Evolutionary conservation across 2,888 invertebrate species (phyloP).

Genomic region (Clostera curtula): DNA sequence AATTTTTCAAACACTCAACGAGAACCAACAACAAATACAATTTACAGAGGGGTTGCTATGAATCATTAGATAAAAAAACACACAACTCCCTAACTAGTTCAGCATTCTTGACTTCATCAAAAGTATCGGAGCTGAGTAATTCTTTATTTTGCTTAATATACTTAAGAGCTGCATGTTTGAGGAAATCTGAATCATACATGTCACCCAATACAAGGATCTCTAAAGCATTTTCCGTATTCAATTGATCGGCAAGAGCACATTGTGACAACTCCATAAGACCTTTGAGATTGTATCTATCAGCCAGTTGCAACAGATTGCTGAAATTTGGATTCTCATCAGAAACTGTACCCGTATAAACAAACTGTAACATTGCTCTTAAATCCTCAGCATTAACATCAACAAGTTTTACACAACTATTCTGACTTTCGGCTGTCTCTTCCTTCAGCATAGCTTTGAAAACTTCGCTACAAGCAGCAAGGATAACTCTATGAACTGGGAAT

Average conservation of each 20-base stretch:
- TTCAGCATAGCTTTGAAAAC: constrained; percentile 66
- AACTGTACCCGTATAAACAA: constrained; percentile 54
- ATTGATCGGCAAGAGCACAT: constrained; percentile 38
- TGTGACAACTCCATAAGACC: constrained; percentile 47
- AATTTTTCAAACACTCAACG: no score
- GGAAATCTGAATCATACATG: constrained; percentile 43
- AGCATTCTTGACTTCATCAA: constrained; percentile 46
- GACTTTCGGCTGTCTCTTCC: constrained; percentile 58
- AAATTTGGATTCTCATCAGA: constrained; percentile 44
- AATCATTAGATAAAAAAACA: no score
- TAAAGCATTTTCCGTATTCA: constrained; percentile 45
- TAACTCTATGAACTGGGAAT: constrained; percentile 50
- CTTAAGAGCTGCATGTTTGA: constrained; percentile 46
- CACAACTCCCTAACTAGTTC: constrained; percentile 47
- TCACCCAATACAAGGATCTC: constrained; percentile 52
- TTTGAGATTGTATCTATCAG: constrained; percentile 50
- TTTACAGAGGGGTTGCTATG: no score
- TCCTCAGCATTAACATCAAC: constrained; percentile 51
- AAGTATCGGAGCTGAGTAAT: constrained; percentile 33
- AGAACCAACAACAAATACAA: no score
- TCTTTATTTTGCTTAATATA: constrained; percentile 48
- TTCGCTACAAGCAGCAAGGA: constrained; percentile 51
- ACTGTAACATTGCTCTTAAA: constrained; percentile 45
- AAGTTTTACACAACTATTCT: constrained; percentile 49
- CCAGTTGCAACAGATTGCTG: constrained; percentile 45